phyloP scores from a whole-genome alignment of 35 echinoderm and acorn worm genomes.

The Amphiura filiformis region DNA sequence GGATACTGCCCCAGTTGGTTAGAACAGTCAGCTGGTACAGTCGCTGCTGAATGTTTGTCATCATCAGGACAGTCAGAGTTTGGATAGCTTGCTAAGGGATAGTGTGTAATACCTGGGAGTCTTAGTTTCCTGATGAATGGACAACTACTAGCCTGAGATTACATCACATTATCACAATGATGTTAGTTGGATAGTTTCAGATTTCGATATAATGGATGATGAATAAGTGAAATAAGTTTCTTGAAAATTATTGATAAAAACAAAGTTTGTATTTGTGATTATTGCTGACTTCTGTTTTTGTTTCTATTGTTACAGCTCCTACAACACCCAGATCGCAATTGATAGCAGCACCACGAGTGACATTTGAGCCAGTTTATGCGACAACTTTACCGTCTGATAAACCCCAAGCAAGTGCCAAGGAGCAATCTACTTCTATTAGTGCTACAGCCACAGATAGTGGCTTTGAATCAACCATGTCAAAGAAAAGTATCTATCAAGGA shows the following conservation, averaged over 20 bases:
- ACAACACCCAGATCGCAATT: slow-evolving; percentile 28
- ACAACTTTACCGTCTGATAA: not conserved
- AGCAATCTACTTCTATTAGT: no score
- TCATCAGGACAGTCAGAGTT: not conserved
- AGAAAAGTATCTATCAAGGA: not conserved
- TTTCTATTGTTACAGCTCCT: slow-evolving; percentile 18
- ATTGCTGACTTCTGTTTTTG: not conserved
- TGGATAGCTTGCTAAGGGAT: no score
- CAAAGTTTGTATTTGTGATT: no score
- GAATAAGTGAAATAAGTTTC: no score
- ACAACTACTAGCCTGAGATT: no score
- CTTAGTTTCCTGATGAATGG: no score
- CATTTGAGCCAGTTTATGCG: not conserved
- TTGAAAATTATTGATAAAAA: no score
- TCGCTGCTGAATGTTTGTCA: not conserved
- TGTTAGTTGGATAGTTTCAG: not conserved
- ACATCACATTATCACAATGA: not conserved
- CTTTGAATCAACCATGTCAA: not conserved
- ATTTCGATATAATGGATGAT: not conserved
- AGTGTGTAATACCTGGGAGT: no score
- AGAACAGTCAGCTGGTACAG: not conserved
- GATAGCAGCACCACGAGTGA: not conserved
- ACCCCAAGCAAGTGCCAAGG: no score
- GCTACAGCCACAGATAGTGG: not conserved
- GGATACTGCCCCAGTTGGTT: not conserved